Evolutionary conservation across 2,888 invertebrate species (phyloP).

Genomic region (Limnephilus rhombicus): DNA sequence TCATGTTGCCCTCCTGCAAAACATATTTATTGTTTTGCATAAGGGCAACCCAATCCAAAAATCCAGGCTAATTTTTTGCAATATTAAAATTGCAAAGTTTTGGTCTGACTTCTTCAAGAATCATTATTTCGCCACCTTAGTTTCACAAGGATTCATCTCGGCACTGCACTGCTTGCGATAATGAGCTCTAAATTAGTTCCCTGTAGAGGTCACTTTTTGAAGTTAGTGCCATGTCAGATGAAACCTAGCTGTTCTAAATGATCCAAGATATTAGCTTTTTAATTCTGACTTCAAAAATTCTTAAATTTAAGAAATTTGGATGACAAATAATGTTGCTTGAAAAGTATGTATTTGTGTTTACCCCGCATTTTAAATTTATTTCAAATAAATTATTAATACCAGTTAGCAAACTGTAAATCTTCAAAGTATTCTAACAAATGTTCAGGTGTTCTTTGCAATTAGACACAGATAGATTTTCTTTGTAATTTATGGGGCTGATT

Average conservation of each 20-base stretch:
- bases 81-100: background rate
- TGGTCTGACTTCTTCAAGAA: background rate
- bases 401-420: constrained; percentile 40
- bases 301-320: background rate
- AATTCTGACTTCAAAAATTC: background rate
- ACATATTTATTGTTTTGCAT: background rate
- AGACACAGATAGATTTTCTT: background rate
- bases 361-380: background rate
- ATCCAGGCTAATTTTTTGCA: background rate
- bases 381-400: background rate
- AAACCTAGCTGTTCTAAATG: background rate
- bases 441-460: constrained; percentile 63
- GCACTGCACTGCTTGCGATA: background rate
- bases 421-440: constrained; percentile 59
- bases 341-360: constrained; percentile 15
- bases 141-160: background rate
- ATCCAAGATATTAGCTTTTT: background rate
- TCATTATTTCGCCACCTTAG: background rate
- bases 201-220: background rate
- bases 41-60: background rate
- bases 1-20: background rate
- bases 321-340: constrained; percentile 12
- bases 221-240: background rate
- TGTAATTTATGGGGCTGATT: background rate
- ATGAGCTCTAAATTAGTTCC: background rate